A percentile compares a stretch with the other conserved stretches of the same genome.
Evolutionary conservation across 2,888 invertebrate species (phyloP).

Genomic region (Incurvaria masculella): DNA sequence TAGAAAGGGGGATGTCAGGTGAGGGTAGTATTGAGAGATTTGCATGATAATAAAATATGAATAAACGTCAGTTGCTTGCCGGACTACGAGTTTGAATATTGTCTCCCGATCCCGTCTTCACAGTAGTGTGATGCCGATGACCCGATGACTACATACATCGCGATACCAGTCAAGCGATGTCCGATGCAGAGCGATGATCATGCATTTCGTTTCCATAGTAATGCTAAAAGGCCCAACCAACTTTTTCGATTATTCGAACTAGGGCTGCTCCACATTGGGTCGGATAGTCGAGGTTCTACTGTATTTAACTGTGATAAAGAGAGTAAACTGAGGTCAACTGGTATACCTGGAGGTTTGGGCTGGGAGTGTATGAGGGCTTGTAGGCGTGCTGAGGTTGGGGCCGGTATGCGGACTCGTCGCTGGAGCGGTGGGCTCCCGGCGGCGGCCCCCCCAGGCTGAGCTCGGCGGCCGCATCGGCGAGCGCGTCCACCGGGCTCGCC

Average conservation of each 20-base stretch:
- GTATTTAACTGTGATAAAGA: no score
- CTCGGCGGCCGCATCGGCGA: neutral
- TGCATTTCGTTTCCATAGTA: no score
- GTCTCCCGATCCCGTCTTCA: neutral
- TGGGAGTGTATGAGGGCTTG: neutral
- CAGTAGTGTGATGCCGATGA: no score
- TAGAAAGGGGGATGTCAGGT: neutral
- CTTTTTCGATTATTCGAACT: no score
- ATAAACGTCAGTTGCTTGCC: neutral
- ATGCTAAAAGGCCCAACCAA: no score
- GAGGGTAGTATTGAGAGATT: neutral
- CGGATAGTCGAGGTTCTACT: no score
- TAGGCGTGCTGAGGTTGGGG: neutral
- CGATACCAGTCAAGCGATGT: no score
- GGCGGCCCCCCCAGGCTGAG: neutral
- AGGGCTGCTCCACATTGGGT: no score
- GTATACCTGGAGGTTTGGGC: neutral
- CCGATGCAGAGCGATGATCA: no score
- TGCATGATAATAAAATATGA: neutral
- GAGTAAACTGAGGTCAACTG: no score
- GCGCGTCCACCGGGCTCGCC: conserved; percentile 10
- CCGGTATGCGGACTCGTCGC: neutral
- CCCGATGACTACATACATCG: no score
- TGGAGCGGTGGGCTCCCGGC: neutral
- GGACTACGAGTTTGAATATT: neutral